A percentile compares a stretch with the other conserved stretches of the same genome.
Conservation (phyloP, 1,140 invertebrate genomes). For the Drosophila pruinosa region DNA sequence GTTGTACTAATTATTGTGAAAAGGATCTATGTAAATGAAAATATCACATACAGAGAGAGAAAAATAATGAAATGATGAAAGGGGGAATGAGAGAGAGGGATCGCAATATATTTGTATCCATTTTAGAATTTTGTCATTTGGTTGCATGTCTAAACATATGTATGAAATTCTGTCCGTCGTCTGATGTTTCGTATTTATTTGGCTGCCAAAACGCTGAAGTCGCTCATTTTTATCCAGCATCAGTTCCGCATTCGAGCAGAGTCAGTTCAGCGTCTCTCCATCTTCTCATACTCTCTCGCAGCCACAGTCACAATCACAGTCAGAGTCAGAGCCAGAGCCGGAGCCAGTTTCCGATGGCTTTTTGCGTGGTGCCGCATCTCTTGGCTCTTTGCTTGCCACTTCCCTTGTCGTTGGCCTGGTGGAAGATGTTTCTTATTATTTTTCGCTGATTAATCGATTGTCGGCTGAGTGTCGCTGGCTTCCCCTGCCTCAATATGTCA, state of each 20-base stretch:
- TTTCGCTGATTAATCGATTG: conserved; percentile 79
- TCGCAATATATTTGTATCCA: conserved; percentile 41
- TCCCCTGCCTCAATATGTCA: conserved; percentile 72
- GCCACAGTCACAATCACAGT: background rate
- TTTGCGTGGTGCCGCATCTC: background rate
- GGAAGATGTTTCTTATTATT: conserved; percentile 78
- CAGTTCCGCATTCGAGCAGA: conserved; percentile 67
- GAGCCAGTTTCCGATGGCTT: conserved; percentile 10
- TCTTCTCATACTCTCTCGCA: background rate
- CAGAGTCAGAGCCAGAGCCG: background rate
- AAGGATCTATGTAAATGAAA: background rate
- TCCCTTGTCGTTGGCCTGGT: background rate
- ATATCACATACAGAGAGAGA: too few relatives aligned
- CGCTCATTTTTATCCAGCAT: conserved; percentile 59
- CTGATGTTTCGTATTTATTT: conserved; percentile 63
- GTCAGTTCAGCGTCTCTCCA: conserved; percentile 39
- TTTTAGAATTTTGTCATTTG: conserved; percentile 26
- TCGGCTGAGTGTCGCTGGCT: conserved; percentile 76
- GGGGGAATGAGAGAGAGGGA: background rate
- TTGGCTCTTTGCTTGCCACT: background rate
- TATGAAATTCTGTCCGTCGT: conserved; percentile 35
- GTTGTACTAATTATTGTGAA: conserved; percentile 18
- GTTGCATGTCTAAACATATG: conserved; percentile 24
- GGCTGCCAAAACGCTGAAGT: conserved; percentile 68
- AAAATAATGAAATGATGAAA: background rate